These are phyloP conservation scores for Cyclargus thomasi DNA, from an alignment of 1,140 invertebrate species.

Conservation along the genomic window DNA sequence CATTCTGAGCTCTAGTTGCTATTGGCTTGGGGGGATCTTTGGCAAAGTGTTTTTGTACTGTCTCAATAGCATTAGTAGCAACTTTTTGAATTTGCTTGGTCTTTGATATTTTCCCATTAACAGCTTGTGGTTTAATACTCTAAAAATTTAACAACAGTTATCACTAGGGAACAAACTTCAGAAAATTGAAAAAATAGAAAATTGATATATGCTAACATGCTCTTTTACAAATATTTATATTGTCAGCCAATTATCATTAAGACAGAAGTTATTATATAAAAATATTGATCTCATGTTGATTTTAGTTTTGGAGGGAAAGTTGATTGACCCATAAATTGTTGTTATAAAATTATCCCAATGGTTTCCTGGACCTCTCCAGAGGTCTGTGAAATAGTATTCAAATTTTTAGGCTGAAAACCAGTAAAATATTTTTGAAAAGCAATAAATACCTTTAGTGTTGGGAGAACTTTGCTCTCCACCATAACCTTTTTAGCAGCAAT, in stretches of 20 bases:
- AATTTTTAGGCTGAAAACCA: not conserved
- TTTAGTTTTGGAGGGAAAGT: constrained; percentile 56
- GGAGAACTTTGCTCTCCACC: constrained; percentile 72
- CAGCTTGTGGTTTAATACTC: constrained; percentile 53
- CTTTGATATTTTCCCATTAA: constrained; percentile 59
- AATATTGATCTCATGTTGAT: not conserved
- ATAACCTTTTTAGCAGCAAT: constrained; percentile 71
- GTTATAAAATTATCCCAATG: not conserved
- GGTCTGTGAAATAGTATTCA: not conserved
- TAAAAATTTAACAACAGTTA: constrained; percentile 35
- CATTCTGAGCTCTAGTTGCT: constrained; percentile 58
- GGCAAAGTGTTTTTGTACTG: constrained; percentile 69
- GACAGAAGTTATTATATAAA: not conserved
- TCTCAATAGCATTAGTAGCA: constrained; percentile 58
- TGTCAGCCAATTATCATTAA: not conserved
- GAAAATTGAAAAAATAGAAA: not conserved
- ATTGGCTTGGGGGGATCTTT: constrained; percentile 65
- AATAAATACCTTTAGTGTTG: constrained; percentile 67
- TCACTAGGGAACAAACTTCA: not conserved
- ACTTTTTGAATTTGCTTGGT: constrained; percentile 55
- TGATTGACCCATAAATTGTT: constrained; percentile 36
- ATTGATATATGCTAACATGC: too few species aligned
- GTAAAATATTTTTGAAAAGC: constrained; percentile 25
- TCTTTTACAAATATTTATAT: not conserved
- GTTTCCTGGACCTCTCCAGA: not conserved